Percentiles rank a stretch among this genome's conserved stretches.
Evolutionary conservation across 1,140 invertebrate genomes (phyloP).

Genomic region (Tyrophagus putrescentiae): DNA sequence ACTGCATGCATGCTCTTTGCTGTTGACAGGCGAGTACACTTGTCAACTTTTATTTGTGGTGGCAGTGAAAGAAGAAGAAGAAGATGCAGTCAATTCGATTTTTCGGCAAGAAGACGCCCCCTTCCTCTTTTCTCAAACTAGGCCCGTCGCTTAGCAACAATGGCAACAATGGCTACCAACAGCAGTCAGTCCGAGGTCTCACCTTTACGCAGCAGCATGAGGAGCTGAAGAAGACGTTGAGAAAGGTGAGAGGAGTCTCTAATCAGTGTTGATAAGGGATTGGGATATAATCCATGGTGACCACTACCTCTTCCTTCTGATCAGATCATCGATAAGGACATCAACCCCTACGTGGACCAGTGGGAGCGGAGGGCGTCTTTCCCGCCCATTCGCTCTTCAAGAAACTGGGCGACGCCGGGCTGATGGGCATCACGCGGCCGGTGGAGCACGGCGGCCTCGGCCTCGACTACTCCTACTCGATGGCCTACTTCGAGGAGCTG

Average conservation of each 20-base stretch:
- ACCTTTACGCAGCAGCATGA: slow-evolving; percentile 27
- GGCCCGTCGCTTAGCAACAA: too few relatives aligned
- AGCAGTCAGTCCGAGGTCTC: neutral
- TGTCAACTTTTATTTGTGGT: too few relatives aligned
- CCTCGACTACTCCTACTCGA: slow-evolving; percentile 42
- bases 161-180: too few relatives aligned
- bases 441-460: slow-evolving; percentile 45
- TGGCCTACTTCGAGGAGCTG: slow-evolving; percentile 43
- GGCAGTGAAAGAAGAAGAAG: too few relatives aligned
- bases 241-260: slow-evolving; percentile 23
- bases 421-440: slow-evolving; percentile 40
- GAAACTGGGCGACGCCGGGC: slow-evolving; percentile 41
- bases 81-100: too few relatives aligned
- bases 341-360: slow-evolving; percentile 45
- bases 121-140: too few relatives aligned
- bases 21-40: too few relatives aligned
- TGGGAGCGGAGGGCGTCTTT: slow-evolving; percentile 41
- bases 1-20: too few relatives aligned
- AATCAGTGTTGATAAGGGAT: neutral
- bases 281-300: neutral
- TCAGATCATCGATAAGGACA: slow-evolving; percentile 42
- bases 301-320: slow-evolving; percentile 2
- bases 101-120: too few relatives aligned
- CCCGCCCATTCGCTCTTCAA: slow-evolving; percentile 43
- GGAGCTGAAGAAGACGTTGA: slow-evolving; percentile 25